These are phyloP conservation scores for Coluber constrictor DNA, from an alignment of 2,797 vertebrate species.

Conservation along the genomic window DNA sequence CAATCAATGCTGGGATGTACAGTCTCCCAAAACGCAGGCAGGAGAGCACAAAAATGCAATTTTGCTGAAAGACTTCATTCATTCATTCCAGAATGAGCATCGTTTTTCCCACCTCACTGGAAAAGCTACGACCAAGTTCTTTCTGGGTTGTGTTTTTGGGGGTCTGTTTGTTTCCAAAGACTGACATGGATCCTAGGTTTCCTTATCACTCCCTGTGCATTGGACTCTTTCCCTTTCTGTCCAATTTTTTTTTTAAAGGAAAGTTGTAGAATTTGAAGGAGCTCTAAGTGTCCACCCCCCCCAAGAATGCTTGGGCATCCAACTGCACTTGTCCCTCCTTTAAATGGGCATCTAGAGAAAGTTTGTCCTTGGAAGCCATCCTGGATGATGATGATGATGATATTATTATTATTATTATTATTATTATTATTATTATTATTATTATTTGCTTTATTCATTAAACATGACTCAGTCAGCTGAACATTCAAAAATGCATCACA, in stretches of 20 bases:
- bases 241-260: background rate
- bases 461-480: too few species aligned
- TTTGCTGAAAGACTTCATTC: background rate
- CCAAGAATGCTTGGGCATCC: background rate
- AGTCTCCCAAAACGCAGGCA: background rate
- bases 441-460: too few species aligned
- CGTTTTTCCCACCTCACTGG: background rate
- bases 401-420: too few species aligned
- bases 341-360: background rate
- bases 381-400: background rate
- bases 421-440: too few species aligned
- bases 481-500: too few species aligned
- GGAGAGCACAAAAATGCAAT: background rate
- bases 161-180: background rate
- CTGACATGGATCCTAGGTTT: background rate
- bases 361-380: fast-evolving
- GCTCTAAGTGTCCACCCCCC: background rate
- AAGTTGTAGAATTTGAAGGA: background rate
- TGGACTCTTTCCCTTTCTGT: background rate
- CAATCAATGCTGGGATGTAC: background rate
- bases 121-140: background rate
- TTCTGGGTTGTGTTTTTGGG: background rate
- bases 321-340: background rate
- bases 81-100: background rate
- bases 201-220: background rate